A percentile compares a stretch with the other conserved stretches of the same genome.
phyloP scores from a whole-genome alignment of 2,797 vertebrate genomes.

The Sebastes goodei region DNA sequence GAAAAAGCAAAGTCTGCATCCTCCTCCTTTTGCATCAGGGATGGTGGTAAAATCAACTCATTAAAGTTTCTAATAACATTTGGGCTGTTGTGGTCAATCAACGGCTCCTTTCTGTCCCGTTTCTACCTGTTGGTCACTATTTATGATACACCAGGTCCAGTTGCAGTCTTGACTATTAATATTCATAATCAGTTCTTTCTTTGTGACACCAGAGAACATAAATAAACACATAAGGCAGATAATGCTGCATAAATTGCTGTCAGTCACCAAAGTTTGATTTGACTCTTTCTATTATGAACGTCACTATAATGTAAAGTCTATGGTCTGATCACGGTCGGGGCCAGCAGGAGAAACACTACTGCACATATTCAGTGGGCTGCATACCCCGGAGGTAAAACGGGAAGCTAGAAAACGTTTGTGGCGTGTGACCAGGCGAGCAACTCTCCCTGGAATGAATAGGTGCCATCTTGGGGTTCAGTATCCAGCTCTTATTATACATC shows the following conservation, averaged over 20 bases:
- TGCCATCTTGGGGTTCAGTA: too few relatives aligned
- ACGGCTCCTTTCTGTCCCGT: background rate
- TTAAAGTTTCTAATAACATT: background rate
- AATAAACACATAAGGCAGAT: background rate
- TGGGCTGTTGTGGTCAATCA: background rate
- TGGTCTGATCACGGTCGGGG: too few relatives aligned
- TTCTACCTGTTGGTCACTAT: background rate
- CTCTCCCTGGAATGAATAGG: too few relatives aligned
- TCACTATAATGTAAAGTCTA: too few relatives aligned
- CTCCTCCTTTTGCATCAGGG: background rate
- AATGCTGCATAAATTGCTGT: background rate
- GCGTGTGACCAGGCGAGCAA: too few relatives aligned
- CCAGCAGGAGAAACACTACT: too few relatives aligned
- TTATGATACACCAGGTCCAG: background rate
- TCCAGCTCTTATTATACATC: too few relatives aligned
- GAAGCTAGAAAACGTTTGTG: too few relatives aligned
- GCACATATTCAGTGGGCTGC: too few relatives aligned
- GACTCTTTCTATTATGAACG: too few relatives aligned
- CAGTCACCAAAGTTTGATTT: background rate
- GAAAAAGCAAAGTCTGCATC: constrained; percentile 13
- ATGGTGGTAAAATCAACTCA: background rate
- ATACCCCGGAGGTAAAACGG: too few relatives aligned
- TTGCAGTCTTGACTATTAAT: background rate
- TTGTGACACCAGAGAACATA: background rate
- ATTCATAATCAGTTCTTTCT: background rate